Base-by-base conservation (phyloP, 2,797 vertebrate species). In the Adelosebastes latens region DNA sequence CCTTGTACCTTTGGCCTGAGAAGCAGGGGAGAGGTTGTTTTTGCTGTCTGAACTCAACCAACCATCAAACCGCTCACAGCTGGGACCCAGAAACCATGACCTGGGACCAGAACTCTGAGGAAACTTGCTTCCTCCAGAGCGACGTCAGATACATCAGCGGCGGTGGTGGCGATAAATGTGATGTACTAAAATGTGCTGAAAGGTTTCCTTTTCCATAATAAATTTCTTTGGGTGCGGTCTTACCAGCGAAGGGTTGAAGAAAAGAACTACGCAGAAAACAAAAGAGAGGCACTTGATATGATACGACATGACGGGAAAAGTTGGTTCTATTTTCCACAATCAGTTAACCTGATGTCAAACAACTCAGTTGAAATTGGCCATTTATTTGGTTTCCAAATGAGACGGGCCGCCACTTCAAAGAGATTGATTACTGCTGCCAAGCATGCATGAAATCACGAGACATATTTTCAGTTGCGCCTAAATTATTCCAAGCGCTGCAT, bases 21-120 rank as follows among this genome's bases (percentile, higher is more conserved):
- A 80, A 76, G 78, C 72, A 79, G 79, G 78, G 56, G 79, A 87
- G 77, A 88, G 81, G 79, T 89, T 93, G 82, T 90, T 91, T 92
- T 91, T 86, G 78, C 89, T 83, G 88, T 83, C 79, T 87, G 91
- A 91, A 86, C 83, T 93, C 90, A 94, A 85, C 88, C 93, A 88
- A 94, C 92, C 92, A 94, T 94, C 94, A 94, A 93, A 94, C 87
- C 56, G 42, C 78, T 86, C 86, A 85, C 93, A 94, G 90, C 92
- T 93, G 93, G 87, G 86, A 89, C 85, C 82, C 82, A 73, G 77
- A 83, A 83, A 80, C 84, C 85, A 56, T 83, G 81, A 89, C 85
- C 87, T 74, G 66, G 79, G 80, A 90, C 79, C 75, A 62, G 71
- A 80, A 80, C 83, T 71, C 55, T 14, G 55, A 67, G 73, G 81